Percentiles rank a stretch among this genome's conserved stretches.
These are phyloP conservation scores for Brevimyrus niger DNA, from an alignment of 2,113 vertebrate genomes.

Conservation along the genomic window DNA sequence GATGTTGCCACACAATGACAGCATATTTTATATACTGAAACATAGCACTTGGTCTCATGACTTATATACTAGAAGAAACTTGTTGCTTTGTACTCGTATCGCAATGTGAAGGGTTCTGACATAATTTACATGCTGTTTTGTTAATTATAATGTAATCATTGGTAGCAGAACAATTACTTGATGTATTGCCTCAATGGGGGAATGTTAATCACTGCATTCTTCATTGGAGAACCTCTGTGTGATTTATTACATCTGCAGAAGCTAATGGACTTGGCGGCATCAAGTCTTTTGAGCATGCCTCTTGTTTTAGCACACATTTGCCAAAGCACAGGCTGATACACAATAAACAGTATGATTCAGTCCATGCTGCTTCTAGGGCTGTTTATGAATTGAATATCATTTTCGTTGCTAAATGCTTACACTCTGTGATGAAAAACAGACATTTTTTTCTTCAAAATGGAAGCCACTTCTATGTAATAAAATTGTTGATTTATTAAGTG, in stretches of 20 bases:
- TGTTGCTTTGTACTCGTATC: background rate
- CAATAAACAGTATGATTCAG: conserved; percentile 32
- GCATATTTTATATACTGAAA: background rate
- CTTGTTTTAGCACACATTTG: conserved; percentile 23
- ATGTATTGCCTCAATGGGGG: conserved; percentile 24
- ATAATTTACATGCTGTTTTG: conserved; percentile 23
- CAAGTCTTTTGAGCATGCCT: conserved; percentile 1
- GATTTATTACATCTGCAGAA: conserved; percentile 34
- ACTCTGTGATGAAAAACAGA: conserved; percentile 22
- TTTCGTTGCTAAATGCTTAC: background rate
- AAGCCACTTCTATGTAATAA: conserved; percentile 26
- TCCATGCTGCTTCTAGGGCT: conserved; percentile 19
- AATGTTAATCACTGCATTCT: conserved; percentile 29
- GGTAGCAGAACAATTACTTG: conserved; percentile 32
- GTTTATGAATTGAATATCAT: conserved; percentile 24
- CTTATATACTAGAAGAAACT: background rate
- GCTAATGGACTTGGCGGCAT: conserved; percentile 27
- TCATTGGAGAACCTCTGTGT: conserved; percentile 25
- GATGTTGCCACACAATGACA: background rate
- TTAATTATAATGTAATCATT: conserved; percentile 32
- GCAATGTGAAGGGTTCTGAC: conserved; percentile 4
- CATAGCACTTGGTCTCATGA: background rate
- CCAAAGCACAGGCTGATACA: conserved; percentile 27
- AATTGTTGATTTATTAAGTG: conserved; percentile 32
- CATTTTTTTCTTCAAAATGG: background rate